Evolutionary conservation across 2,888 invertebrate genomes (phyloP).

Genomic region (Tanypteryx hageni): DNA sequence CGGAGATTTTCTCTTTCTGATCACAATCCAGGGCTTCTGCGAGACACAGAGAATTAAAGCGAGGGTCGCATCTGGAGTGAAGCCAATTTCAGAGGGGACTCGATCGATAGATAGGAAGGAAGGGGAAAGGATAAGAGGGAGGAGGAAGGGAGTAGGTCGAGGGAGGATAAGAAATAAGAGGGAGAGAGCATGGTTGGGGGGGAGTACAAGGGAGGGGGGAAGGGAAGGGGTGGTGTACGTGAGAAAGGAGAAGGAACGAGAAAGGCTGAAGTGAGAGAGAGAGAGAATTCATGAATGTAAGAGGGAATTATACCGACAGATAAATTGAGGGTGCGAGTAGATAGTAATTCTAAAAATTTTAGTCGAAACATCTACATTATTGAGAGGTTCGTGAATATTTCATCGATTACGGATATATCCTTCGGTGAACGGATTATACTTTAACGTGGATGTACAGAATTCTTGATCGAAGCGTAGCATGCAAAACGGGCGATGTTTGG

Average conservation of each 20-base stretch:
- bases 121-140: not conserved
- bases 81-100: slow-evolving; percentile 52
- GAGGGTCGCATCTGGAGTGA: slow-evolving; percentile 50
- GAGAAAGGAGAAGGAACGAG: slow-evolving; percentile 23
- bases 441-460: no score
- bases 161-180: not conserved
- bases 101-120: slow-evolving; percentile 44
- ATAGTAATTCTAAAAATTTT: not conserved
- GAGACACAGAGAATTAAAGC: slow-evolving; percentile 53
- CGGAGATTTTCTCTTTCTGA: slow-evolving; percentile 44
- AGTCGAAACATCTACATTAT: not conserved
- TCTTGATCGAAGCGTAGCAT: not conserved
- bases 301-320: not conserved
- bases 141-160: not conserved
- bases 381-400: slow-evolving; percentile 15
- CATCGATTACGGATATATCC: not conserved
- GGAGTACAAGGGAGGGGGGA: no score
- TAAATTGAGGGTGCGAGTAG: not conserved
- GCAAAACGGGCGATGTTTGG: not conserved
- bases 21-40: slow-evolving; percentile 53
- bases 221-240: no score
- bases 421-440: no score
- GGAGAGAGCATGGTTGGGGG: not conserved
- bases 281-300: not conserved
- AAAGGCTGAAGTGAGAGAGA: no score